Conservation (phyloP, 2,113 vertebrate genomes). For the Coptodon rendalli region DNA sequence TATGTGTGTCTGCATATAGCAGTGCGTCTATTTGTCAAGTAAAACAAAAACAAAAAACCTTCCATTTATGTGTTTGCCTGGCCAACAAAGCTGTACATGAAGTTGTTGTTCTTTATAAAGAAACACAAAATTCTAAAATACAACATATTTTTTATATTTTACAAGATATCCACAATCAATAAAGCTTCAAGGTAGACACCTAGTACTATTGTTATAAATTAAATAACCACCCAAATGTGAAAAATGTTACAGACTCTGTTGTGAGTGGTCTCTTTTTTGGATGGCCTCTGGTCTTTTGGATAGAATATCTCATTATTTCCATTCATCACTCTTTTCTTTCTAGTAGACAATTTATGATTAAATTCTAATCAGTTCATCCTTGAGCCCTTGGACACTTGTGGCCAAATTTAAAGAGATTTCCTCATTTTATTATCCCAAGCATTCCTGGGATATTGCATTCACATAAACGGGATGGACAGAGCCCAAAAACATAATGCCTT, state of each 20-base stretch:
- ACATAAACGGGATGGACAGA: background rate
- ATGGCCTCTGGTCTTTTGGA: background rate
- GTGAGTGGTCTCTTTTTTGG: background rate
- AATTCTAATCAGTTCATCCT: background rate
- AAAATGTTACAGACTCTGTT: background rate
- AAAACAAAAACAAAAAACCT: background rate
- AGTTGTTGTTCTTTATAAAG: background rate
- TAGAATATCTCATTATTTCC: background rate
- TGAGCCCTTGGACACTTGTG: background rate
- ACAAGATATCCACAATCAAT: background rate
- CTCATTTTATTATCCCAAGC: background rate
- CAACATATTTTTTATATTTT: background rate
- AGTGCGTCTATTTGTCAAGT: background rate
- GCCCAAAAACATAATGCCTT: background rate
- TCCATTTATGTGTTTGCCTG: accelerated
- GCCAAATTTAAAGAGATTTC: background rate
- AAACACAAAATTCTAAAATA: background rate
- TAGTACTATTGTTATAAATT: background rate
- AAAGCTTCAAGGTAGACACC: background rate
- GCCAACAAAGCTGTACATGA: background rate
- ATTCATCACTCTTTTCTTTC: background rate
- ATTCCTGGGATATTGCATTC: background rate
- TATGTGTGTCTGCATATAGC: background rate
- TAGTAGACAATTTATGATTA: background rate
- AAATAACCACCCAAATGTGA: background rate